Evolutionary conservation across 1,140 invertebrate genomes (phyloP).

Genomic region (Drosophila sturtevanti): DNA sequence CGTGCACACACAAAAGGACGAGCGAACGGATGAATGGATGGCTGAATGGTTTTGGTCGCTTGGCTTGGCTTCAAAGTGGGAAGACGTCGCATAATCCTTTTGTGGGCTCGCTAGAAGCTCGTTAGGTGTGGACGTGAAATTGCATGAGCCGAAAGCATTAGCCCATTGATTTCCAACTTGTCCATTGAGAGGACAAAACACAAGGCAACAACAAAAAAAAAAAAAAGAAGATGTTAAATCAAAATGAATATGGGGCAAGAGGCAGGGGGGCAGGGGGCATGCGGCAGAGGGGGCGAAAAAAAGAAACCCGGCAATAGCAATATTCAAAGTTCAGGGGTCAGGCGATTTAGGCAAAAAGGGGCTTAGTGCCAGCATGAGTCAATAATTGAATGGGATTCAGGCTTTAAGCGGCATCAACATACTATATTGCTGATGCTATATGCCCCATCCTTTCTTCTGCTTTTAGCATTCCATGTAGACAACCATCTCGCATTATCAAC

Average conservation of each 20-base stretch:
- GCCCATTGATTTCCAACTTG: constrained; percentile 65
- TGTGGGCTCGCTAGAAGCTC: constrained; percentile 24
- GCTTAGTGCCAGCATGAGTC: constrained; percentile 80
- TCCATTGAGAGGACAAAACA: constrained; percentile 30
- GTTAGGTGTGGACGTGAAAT: constrained; percentile 63
- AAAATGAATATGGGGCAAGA: background rate
- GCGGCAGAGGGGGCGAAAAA: too few relatives aligned
- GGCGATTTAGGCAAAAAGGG: constrained; percentile 36
- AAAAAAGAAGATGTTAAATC: background rate
- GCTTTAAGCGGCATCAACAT: constrained; percentile 24
- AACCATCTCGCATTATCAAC: background rate
- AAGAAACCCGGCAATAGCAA: too few relatives aligned
- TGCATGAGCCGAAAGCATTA: constrained; percentile 74
- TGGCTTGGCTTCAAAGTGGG: background rate
- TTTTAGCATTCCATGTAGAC: background rate
- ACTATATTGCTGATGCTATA: too few relatives aligned
- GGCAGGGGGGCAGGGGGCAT: too few relatives aligned
- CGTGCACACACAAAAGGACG: constrained; percentile 40
- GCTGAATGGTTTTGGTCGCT: constrained; percentile 2
- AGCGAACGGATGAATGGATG: constrained; percentile 2
- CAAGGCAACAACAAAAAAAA: background rate
- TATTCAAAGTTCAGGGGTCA: constrained; percentile 21
- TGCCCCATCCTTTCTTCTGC: background rate
- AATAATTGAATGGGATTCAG: constrained; percentile 69
- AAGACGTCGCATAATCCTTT: constrained; percentile 46